Evolutionary conservation across 2,113 vertebrate genomes (phyloP).

Genomic region (Eupsittula cactorum): DNA sequence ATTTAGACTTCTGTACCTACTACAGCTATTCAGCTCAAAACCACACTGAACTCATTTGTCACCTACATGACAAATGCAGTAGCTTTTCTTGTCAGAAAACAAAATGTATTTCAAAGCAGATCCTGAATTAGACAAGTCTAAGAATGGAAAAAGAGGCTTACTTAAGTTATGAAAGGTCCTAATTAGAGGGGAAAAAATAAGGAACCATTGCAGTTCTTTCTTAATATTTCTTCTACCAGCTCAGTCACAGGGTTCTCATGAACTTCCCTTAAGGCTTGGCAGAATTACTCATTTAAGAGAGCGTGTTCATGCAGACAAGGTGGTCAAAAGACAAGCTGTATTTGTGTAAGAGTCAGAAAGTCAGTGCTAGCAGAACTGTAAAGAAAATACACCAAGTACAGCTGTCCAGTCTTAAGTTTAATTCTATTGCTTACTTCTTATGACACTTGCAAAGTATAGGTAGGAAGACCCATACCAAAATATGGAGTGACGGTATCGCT

Average conservation of each 20-base stretch:
- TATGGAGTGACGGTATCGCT: not conserved
- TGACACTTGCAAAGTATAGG: fast-evolving
- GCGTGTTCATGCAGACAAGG: not conserved
- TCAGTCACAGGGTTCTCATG: not conserved
- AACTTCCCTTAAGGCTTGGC: not conserved
- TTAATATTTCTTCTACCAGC: not conserved
- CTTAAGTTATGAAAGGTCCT: not conserved
- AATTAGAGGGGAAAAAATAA: not conserved
- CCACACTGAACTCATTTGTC: not conserved
- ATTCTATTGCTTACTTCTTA: not conserved
- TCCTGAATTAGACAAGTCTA: not conserved
- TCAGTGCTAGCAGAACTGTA: not conserved
- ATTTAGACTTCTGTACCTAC: not conserved
- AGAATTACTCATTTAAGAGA: not conserved
- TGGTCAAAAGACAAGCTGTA: not conserved
- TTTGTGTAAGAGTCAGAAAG: not conserved
- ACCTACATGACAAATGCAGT: not conserved
- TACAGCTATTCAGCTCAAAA: not conserved
- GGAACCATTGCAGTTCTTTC: not conserved
- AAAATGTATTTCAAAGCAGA: not conserved
- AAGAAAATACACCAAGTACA: not conserved
- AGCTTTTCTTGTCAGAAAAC: not conserved
- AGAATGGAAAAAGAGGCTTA: not conserved
- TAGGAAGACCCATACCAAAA: not conserved
- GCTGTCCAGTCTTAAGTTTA: not conserved